phyloP scores from a whole-genome alignment of 64 coral and sea anemone genomes.

The Stichodactyla helianthus region DNA sequence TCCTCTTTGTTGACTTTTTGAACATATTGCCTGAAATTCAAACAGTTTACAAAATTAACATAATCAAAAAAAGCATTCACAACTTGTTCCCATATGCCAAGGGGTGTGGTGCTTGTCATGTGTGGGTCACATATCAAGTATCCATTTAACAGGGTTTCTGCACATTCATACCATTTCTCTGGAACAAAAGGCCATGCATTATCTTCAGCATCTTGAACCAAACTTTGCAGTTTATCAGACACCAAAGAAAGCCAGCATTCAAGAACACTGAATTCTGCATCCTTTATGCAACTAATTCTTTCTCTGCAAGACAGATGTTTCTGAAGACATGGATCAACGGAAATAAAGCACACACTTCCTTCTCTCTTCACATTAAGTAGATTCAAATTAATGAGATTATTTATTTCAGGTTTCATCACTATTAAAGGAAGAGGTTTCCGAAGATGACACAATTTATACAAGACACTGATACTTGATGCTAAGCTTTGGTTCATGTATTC shows the following conservation, averaged over 20 bases:
- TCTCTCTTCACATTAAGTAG: background rate
- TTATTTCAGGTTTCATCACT: background rate
- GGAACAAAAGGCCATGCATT: conserved; percentile 96
- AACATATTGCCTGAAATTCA: conserved; percentile 73
- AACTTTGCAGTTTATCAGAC: conserved; percentile 41
- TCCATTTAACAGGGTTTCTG: background rate
- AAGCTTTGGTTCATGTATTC: background rate
- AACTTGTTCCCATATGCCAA: background rate
- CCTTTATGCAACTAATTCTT: too few relatives aligned
- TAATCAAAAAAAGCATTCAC: too few relatives aligned
- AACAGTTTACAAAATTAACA: too few relatives aligned
- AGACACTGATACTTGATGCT: background rate
- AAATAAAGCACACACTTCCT: background rate
- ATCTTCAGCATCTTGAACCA: conserved; percentile 57
- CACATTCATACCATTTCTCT: conserved; percentile 88
- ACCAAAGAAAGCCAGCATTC: conserved; percentile 65
- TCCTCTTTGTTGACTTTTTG: conserved; percentile 63
- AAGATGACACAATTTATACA: conserved; percentile 22
- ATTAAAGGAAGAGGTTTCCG: conserved; percentile 27
- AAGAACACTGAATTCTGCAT: conserved; percentile 55
- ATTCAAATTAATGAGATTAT: conserved; percentile 19
- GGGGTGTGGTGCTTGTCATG: background rate
- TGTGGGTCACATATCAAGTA: background rate
- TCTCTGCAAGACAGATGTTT: too few relatives aligned
- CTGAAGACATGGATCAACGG: background rate